A percentile compares a stretch with the other conserved stretches of the same genome.
Evolutionary conservation across 2,113 vertebrate genomes (phyloP).

Genomic region (Tachuris rubrigastra): DNA sequence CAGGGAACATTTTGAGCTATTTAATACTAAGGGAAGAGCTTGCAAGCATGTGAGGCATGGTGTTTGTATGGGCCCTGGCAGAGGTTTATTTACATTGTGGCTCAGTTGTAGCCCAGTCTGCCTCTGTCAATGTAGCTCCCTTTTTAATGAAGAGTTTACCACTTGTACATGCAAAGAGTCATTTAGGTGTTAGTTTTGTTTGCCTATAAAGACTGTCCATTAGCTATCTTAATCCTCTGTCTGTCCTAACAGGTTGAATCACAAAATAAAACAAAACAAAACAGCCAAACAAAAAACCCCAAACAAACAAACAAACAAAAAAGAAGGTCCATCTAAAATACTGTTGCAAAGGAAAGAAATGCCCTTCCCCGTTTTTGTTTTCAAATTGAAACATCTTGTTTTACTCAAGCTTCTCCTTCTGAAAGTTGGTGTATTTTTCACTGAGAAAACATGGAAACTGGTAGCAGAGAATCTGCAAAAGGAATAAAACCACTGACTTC

Average conservation of each 20-base stretch:
- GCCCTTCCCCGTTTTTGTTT: neutral
- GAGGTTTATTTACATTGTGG: constrained; percentile 37
- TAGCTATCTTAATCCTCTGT: constrained; percentile 14
- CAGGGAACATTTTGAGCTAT: neutral
- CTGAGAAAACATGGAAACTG: neutral
- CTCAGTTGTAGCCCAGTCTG: neutral
- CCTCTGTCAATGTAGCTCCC: neutral
- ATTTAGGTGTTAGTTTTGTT: constrained; percentile 10
- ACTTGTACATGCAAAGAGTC: neutral
- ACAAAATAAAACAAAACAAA: neutral
- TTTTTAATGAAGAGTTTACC: constrained; percentile 1
- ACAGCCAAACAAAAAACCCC: neutral
- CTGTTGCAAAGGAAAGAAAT: neutral
- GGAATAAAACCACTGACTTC: neutral
- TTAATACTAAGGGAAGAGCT: neutral
- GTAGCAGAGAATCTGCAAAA: neutral
- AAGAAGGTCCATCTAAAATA: neutral
- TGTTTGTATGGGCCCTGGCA: neutral
- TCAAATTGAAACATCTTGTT: neutral
- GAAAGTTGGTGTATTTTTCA: neutral
- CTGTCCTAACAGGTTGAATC: neutral
- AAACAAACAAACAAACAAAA: neutral
- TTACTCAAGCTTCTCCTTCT: neutral
- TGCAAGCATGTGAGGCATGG: neutral
- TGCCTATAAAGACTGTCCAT: neutral